phyloP scores from a whole-genome alignment of 2,113 vertebrate species.

The Microcebus tavaratra region DNA sequence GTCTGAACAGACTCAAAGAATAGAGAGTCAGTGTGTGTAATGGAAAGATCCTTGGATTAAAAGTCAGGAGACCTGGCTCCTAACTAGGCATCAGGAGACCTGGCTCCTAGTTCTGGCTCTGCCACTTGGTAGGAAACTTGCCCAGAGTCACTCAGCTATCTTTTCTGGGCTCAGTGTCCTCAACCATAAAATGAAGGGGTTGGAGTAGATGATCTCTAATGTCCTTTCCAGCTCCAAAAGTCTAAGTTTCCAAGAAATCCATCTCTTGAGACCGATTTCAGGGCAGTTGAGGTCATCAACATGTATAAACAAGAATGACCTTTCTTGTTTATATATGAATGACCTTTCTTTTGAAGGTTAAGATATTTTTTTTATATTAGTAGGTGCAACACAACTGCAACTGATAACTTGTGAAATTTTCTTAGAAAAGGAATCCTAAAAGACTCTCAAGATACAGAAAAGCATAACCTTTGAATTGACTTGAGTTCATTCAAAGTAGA shows the following conservation, averaged over 20 bases:
- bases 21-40: slow-evolving; percentile 66
- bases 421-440: not conserved
- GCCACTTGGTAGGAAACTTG: slow-evolving; percentile 51
- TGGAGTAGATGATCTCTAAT: slow-evolving; percentile 44
- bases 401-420: slow-evolving; percentile 15
- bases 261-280: slow-evolving; percentile 38
- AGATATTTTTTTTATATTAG: not conserved
- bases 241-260: slow-evolving; percentile 53
- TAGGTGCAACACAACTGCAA: not conserved
- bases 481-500: not conserved
- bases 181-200: slow-evolving; percentile 52
- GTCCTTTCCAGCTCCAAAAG: slow-evolving; percentile 59
- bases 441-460: not conserved
- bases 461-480: not conserved
- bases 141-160: slow-evolving; percentile 70
- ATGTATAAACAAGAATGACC: not conserved
- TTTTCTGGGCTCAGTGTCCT: slow-evolving; percentile 71
- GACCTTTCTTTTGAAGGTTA: slow-evolving; percentile 21
- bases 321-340: slow-evolving; percentile 44
- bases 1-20: slow-evolving; percentile 60
- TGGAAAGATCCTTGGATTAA: slow-evolving; percentile 68
- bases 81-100: slow-evolving; percentile 69
- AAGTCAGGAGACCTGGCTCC: slow-evolving; percentile 72
- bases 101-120: slow-evolving; percentile 70
- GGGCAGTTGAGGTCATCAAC: not conserved